Conservation (phyloP, 2,888 invertebrate species). For the Odontomyia ornata region DNA sequence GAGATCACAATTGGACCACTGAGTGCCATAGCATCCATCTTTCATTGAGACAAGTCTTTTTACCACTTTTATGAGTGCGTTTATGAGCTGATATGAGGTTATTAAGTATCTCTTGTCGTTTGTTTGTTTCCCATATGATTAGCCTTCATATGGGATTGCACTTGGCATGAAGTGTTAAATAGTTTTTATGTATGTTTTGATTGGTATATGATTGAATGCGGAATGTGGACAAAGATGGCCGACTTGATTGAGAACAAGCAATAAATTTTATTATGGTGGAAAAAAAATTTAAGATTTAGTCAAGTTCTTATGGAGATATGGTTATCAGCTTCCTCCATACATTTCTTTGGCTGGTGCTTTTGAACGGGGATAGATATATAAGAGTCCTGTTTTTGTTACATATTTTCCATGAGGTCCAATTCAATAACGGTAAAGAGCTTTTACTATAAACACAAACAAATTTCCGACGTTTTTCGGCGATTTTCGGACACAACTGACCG, state of each 20-base stretch:
- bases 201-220: constrained; percentile 6
- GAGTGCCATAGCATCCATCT: constrained; percentile 14
- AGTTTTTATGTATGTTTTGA: neutral
- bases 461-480: too few relatives aligned
- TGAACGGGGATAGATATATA: too few relatives aligned
- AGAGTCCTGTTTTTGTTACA: too few relatives aligned
- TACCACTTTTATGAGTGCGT: neutral
- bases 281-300: too few relatives aligned
- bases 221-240: neutral
- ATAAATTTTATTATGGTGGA: too few relatives aligned
- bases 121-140: constrained; percentile 23
- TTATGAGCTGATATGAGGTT: neutral
- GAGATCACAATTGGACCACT: constrained; percentile 3
- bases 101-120: constrained; percentile 9
- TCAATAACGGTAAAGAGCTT: too few relatives aligned
- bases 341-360: too few relatives aligned
- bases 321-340: too few relatives aligned
- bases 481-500: too few relatives aligned
- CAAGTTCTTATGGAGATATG: too few relatives aligned
- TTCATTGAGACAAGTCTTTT: neutral
- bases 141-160: neutral
- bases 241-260: neutral
- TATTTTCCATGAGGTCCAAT: too few relatives aligned
- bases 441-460: too few relatives aligned
- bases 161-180: constrained; percentile 13